Percentiles rank a stretch among this genome's conserved stretches.
Evolutionary conservation across 1,140 invertebrate genomes (phyloP).

Genomic region (Antheraea mylitta): DNA sequence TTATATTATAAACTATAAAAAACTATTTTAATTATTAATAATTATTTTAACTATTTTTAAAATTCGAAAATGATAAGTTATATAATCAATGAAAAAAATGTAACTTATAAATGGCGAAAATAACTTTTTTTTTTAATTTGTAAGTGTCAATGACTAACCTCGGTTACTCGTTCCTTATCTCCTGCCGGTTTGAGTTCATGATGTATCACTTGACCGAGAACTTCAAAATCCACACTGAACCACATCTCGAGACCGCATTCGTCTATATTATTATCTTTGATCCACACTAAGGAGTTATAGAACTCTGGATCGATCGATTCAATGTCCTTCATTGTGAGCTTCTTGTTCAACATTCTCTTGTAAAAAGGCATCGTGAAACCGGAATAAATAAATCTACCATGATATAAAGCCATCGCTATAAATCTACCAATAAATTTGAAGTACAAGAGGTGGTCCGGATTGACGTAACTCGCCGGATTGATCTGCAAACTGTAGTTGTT

Average conservation of each 20-base stretch:
- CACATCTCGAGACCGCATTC: slow-evolving; percentile 98
- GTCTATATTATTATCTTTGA: slow-evolving; percentile 97
- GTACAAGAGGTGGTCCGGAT: slow-evolving; percentile 99
- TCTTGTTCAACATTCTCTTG: slow-evolving; percentile 99
- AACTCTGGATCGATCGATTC: slow-evolving; percentile 99
- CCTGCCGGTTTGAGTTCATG: slow-evolving; percentile 94
- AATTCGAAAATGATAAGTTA: too few relatives aligned
- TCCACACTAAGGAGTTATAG: slow-evolving; percentile 98
- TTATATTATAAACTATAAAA: too few relatives aligned
- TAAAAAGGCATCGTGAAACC: slow-evolving; percentile 99
- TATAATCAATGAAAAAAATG: too few relatives aligned
- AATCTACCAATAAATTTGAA: slow-evolving; percentile 99
- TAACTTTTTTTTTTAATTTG: too few relatives aligned
- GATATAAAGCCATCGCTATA: slow-evolving; percentile 99
- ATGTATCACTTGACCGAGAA: slow-evolving; percentile 95
- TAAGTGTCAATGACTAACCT: slow-evolving; percentile 65
- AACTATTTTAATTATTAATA: too few relatives aligned
- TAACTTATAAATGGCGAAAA: too few relatives aligned
- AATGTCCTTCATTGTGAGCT: slow-evolving; percentile 98
- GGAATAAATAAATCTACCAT: slow-evolving; percentile 99
- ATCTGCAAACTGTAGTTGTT: slow-evolving; percentile 99
- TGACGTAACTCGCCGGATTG: slow-evolving; percentile 99
- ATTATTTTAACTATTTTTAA: too few relatives aligned
- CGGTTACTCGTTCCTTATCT: slow-evolving; percentile 90
- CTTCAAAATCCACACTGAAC: slow-evolving; percentile 99